A percentile compares a stretch with the other conserved stretches of the same genome.
These are phyloP conservation scores for Acrossocheilus fasciatus DNA, from an alignment of 2,797 vertebrate genomes.

Conservation along the genomic window DNA sequence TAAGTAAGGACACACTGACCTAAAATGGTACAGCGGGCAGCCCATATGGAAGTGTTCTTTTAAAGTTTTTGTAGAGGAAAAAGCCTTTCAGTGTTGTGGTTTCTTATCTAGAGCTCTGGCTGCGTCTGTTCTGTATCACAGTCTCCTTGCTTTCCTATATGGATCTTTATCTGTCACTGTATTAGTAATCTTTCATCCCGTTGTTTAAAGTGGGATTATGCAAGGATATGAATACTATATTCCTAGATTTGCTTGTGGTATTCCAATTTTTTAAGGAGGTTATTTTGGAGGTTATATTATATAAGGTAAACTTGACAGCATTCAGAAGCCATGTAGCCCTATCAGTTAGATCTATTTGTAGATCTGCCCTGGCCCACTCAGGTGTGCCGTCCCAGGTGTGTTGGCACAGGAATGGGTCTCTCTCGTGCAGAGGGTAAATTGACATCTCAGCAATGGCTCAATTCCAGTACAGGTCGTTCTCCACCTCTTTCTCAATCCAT, in stretches of 20 bases:
- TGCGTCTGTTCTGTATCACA: slow-evolving; percentile 25
- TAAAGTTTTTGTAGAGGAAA: slow-evolving; percentile 5
- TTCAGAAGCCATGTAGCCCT: neutral
- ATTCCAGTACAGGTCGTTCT: slow-evolving; percentile 64
- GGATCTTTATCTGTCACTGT: neutral
- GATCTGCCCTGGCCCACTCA: slow-evolving; percentile 17
- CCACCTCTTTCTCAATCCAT: slow-evolving; percentile 9
- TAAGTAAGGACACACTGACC: slow-evolving; percentile 5
- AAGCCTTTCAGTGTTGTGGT: slow-evolving; percentile 2
- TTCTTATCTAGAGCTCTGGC: slow-evolving; percentile 25
- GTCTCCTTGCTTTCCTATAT: neutral
- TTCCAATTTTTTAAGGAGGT: neutral
- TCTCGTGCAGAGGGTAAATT: neutral
- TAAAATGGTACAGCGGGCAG: neutral
- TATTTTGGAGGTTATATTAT: too few species aligned
- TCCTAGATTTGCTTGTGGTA: neutral
- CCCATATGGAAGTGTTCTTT: slow-evolving; percentile 11
- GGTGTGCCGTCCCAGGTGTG: slow-evolving; percentile 40
- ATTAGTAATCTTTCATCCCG: slow-evolving; percentile 15
- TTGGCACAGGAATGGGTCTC: slow-evolving; percentile 37
- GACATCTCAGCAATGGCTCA: slow-evolving; percentile 45
- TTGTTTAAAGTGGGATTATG: slow-evolving; percentile 28
- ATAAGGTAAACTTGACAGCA: neutral
- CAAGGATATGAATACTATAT: neutral
- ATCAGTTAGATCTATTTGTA: slow-evolving; percentile 14